Conservation (phyloP, 30 jellyfish, hydroid and myxozoan genomes). For the Turritopsis dohrnii region DNA sequence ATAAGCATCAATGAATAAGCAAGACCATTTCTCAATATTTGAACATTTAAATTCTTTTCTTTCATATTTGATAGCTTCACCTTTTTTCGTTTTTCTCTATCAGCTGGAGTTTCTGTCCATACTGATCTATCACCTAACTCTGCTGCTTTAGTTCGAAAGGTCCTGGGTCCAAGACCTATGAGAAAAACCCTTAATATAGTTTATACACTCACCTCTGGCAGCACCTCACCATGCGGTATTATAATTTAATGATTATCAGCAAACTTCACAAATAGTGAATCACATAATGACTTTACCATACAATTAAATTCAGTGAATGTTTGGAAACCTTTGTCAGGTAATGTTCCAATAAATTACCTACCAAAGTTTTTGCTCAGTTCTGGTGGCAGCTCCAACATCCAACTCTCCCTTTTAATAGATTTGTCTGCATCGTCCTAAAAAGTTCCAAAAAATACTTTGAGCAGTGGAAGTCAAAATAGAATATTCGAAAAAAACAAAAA, state of each 20-base stretch:
- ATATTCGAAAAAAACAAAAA: no score
- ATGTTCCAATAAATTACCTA: slow-evolving; percentile 11
- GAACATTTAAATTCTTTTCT: background rate
- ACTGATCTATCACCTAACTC: slow-evolving; percentile 72
- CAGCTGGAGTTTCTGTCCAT: slow-evolving; percentile 92
- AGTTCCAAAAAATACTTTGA: background rate
- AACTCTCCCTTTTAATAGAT: slow-evolving; percentile 57
- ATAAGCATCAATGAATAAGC: background rate
- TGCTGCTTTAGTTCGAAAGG: slow-evolving; percentile 53
- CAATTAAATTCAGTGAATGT: background rate
- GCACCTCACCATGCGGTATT: no score
- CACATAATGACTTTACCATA: no score
- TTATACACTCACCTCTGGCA: no score
- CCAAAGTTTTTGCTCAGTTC: slow-evolving; percentile 74
- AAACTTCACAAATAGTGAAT: no score
- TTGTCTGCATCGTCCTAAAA: slow-evolving; percentile 24
- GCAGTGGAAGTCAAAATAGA: background rate
- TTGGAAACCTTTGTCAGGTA: no score
- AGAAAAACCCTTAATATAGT: no score
- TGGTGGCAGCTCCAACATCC: slow-evolving; percentile 95
- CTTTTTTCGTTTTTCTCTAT: slow-evolving; percentile 55
- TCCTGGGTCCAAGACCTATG: slow-evolving; percentile 73
- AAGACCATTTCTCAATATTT: no score
- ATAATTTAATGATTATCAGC: no score
- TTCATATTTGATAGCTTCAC: slow-evolving; percentile 9